phyloP scores from a whole-genome alignment of 2,888 invertebrate genomes.

The Muscina levida region DNA sequence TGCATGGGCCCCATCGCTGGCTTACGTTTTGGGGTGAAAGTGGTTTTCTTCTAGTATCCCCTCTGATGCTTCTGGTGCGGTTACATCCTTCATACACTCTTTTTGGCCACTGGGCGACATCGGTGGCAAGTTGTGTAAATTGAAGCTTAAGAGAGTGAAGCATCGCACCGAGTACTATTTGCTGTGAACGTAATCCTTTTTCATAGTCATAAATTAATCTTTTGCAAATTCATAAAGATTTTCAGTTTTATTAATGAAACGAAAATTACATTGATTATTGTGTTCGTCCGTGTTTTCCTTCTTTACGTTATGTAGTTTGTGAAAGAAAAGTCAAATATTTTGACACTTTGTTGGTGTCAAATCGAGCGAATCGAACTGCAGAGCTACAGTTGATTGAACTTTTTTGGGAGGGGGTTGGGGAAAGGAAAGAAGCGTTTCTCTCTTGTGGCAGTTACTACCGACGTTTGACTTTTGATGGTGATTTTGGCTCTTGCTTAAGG shows the following conservation, averaged over 20 bases:
- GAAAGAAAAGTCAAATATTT: neutral
- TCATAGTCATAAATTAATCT: slow-evolving; percentile 36
- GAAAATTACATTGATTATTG: slow-evolving; percentile 18
- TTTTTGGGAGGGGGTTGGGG: neutral
- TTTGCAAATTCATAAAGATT: slow-evolving; percentile 35
- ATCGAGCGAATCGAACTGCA: neutral
- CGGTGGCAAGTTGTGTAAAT: slow-evolving; percentile 1
- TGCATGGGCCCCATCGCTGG: slow-evolving; percentile 68
- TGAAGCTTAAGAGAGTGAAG: slow-evolving; percentile 12
- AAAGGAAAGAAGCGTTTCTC: slow-evolving; percentile 3
- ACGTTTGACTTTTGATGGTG: no score
- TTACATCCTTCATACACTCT: no score
- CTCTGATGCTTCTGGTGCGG: no score
- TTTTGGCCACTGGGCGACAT: neutral
- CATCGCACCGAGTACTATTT: no score
- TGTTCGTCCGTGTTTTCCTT: neutral
- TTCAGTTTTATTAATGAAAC: slow-evolving; percentile 28
- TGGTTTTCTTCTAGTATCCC: slow-evolving; percentile 15
- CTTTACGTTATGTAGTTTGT: neutral
- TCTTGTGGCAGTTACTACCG: neutral
- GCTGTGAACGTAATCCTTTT: slow-evolving; percentile 20
- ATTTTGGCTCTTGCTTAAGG: slow-evolving; percentile 42
- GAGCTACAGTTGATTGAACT: slow-evolving; percentile 25
- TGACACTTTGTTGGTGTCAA: slow-evolving; percentile 26
- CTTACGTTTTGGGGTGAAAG: slow-evolving; percentile 60